phyloP scores from a whole-genome alignment of 2,113 vertebrate genomes.

The Corydoras maculifer region DNA sequence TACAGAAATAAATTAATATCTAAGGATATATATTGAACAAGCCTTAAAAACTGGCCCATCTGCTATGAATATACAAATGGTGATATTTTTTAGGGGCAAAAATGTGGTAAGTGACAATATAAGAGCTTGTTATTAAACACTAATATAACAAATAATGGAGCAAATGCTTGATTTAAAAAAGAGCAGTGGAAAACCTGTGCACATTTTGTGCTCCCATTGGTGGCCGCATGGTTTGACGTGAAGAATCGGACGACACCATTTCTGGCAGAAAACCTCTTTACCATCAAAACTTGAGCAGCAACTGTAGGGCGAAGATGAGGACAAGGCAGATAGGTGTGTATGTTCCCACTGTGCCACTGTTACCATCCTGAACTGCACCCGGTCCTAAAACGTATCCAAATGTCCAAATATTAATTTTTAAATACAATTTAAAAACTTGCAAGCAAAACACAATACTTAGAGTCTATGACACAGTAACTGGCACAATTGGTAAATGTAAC shows the following conservation, averaged over 20 bases:
- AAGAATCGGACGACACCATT: slow-evolving; percentile 34
- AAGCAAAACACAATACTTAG: too few species aligned
- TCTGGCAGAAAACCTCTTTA: slow-evolving; percentile 33
- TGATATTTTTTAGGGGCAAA: slow-evolving; percentile 30
- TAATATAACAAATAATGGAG: slow-evolving; percentile 29
- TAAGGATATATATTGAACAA: slow-evolving; percentile 28
- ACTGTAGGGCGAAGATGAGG: slow-evolving; percentile 66
- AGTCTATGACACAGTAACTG: too few species aligned
- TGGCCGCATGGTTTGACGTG: slow-evolving; percentile 45
- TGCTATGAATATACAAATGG: slow-evolving; percentile 30
- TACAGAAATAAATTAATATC: slow-evolving; percentile 32
- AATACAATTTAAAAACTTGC: too few species aligned
- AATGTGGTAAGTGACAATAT: slow-evolving; percentile 27
- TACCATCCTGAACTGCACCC: slow-evolving; percentile 86
- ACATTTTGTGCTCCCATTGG: slow-evolving; percentile 54
- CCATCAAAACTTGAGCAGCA: slow-evolving; percentile 80
- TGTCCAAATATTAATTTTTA: too few species aligned
- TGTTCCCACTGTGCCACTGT: slow-evolving; percentile 64
- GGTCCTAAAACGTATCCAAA: slow-evolving; percentile 66
- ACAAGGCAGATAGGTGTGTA: slow-evolving; percentile 69
- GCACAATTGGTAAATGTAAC: too few species aligned
- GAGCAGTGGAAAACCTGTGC: slow-evolving; percentile 46
- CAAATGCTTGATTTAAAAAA: slow-evolving; percentile 34
- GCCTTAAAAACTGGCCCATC: slow-evolving; percentile 26
- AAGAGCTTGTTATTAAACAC: slow-evolving; percentile 28